phyloP scores from a whole-genome alignment of 2,888 invertebrate species.

The Drepanosiphum platanoidis region DNA sequence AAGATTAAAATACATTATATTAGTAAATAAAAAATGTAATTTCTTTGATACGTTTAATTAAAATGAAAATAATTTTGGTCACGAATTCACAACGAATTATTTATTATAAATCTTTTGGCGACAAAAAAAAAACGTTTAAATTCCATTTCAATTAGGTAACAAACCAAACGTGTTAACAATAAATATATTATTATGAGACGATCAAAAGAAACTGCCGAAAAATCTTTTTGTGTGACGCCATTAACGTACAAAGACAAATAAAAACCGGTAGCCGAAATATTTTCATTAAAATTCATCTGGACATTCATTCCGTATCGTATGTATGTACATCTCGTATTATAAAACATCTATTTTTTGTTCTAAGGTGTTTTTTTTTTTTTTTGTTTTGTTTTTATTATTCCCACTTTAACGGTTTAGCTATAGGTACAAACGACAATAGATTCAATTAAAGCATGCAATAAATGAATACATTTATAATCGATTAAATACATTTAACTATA shows the following conservation, averaged over 20 bases:
- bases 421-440: background rate
- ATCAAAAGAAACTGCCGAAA: background rate
- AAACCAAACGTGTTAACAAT: constrained; percentile 16
- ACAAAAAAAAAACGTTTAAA: background rate
- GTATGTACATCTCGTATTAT: too few species aligned
- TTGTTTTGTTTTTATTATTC: constrained; percentile 4
- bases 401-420: background rate
- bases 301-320: background rate
- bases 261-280: constrained; percentile 46
- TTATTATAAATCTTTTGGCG: background rate
- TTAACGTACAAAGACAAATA: constrained; percentile 23
- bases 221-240: constrained; percentile 6
- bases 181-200: background rate
- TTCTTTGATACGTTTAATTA: background rate
- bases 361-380: background rate
- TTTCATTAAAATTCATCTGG: constrained; percentile 27
- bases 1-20: too few species aligned
- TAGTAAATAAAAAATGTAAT: background rate
- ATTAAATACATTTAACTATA: background rate
- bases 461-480: background rate
- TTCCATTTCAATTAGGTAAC: constrained; percentile 5
- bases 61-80: background rate
- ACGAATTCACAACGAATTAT: background rate
- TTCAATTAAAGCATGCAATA: background rate
- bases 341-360: too few species aligned